phyloP scores from a whole-genome alignment of 2,113 vertebrate species.

The Nansenia antarctica region DNA sequence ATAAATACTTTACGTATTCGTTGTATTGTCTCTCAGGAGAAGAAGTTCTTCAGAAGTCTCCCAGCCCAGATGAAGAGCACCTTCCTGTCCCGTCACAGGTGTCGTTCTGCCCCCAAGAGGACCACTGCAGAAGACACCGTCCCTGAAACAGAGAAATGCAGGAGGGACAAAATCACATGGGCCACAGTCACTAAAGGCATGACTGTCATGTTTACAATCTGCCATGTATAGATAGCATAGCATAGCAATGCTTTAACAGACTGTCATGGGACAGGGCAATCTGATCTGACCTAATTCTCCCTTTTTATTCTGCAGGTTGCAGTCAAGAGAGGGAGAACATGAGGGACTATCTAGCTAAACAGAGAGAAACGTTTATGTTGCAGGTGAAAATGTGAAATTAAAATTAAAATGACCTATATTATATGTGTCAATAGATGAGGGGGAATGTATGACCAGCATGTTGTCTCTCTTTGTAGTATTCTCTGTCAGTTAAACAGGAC shows the following conservation, averaged over 20 bases:
- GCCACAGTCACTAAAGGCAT: background rate
- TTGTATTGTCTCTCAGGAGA: conserved; percentile 20
- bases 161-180: background rate
- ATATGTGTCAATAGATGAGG: background rate
- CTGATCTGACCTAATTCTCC: background rate
- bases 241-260: background rate
- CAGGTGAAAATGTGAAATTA: too few relatives aligned
- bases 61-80: conserved; percentile 17
- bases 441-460: background rate
- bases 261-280: too few relatives aligned
- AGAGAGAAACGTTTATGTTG: conserved; percentile 63
- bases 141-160: conserved; percentile 3
- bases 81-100: background rate
- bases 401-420: too few relatives aligned
- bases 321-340: conserved; percentile 48
- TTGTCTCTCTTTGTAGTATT: conserved; percentile 49
- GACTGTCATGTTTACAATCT: background rate
- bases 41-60: conserved; percentile 2
- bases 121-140: background rate
- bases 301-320: conserved; percentile 38
- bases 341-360: conserved; percentile 63
- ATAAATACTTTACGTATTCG: too few relatives aligned
- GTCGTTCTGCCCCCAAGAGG: conserved; percentile 3
- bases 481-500: conserved; percentile 57
- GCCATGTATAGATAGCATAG: background rate